phyloP scores from a whole-genome alignment of 2,888 invertebrate species.

The Lepidochitona cinerea region DNA sequence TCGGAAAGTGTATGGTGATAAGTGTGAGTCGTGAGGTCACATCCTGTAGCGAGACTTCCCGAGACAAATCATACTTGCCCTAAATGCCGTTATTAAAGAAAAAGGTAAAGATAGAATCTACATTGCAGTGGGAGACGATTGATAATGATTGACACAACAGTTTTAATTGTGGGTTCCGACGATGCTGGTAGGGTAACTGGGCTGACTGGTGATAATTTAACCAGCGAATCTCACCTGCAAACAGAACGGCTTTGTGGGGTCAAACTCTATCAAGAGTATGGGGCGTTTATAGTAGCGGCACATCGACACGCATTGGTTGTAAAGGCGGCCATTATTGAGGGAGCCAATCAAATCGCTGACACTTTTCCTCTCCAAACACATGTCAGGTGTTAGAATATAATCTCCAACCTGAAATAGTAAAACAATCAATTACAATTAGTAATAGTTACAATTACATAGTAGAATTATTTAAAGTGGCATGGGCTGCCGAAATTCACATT shows the following conservation, averaged over 20 bases:
- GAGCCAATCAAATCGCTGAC: slow-evolving; percentile 97
- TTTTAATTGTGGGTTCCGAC: too few species aligned
- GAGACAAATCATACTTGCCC: slow-evolving; percentile 83
- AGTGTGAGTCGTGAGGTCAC: slow-evolving; percentile 90
- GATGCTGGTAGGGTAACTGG: too few species aligned
- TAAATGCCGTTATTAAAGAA: too few species aligned
- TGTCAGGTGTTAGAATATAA: slow-evolving; percentile 95
- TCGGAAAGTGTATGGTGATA: slow-evolving; percentile 95
- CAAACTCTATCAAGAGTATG: slow-evolving; percentile 93
- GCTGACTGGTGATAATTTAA: too few species aligned
- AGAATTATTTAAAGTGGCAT: too few species aligned
- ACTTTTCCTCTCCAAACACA: slow-evolving; percentile 97
- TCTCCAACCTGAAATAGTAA: slow-evolving; percentile 84
- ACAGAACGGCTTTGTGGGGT: slow-evolving; percentile 90
- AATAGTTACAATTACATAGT: too few species aligned
- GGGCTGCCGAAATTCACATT: too few species aligned
- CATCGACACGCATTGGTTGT: slow-evolving; percentile 96
- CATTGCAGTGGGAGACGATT: too few species aligned
- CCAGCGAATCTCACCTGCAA: slow-evolving; percentile 81
- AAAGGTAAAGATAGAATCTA: too few species aligned
- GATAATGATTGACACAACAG: too few species aligned
- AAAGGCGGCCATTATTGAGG: slow-evolving; percentile 92
- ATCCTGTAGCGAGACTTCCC: slow-evolving; percentile 82
- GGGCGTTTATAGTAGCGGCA: slow-evolving; percentile 75
- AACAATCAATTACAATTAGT: too few species aligned